A percentile compares a stretch with the other conserved stretches of the same genome.
These are phyloP conservation scores for Momotus momota DNA, from an alignment of 2,797 vertebrate genomes.

Conservation along the genomic window DNA sequence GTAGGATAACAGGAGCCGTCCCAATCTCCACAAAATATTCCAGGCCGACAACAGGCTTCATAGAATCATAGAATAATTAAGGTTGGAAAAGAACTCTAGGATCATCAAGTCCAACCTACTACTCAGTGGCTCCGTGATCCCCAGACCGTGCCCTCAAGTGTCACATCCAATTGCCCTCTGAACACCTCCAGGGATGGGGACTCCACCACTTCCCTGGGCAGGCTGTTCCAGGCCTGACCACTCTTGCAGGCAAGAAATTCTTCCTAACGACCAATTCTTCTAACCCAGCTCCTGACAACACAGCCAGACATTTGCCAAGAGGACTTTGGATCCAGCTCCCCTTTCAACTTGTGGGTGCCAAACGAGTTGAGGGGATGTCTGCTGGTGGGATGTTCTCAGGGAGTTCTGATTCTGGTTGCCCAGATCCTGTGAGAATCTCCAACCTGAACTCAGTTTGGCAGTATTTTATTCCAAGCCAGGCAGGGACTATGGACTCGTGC, in stretches of 20 bases:
- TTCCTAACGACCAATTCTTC: background rate
- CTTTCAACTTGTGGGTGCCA: rapidly evolving
- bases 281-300: background rate
- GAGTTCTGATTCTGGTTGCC: background rate
- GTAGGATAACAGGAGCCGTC: rapidly evolving
- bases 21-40: background rate
- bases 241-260: too few species aligned
- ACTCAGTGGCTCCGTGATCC: too few species aligned
- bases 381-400: background rate
- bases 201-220: too few species aligned
- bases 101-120: too few species aligned
- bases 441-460: rapidly evolving
- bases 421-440: background rate
- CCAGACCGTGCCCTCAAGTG: too few species aligned
- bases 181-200: too few species aligned
- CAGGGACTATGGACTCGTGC: rapidly evolving
- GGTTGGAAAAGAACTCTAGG: too few species aligned
- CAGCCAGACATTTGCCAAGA: background rate
- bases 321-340: background rate
- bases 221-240: too few species aligned
- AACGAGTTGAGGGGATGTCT: rapidly evolving
- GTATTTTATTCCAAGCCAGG: background rate
- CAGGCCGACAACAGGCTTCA: background rate
- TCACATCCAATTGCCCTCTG: too few species aligned
- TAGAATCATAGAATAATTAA: too few species aligned